These are phyloP conservation scores for Aphelocoma coerulescens DNA, from an alignment of 2,113 vertebrate genomes.

Conservation along the genomic window DNA sequence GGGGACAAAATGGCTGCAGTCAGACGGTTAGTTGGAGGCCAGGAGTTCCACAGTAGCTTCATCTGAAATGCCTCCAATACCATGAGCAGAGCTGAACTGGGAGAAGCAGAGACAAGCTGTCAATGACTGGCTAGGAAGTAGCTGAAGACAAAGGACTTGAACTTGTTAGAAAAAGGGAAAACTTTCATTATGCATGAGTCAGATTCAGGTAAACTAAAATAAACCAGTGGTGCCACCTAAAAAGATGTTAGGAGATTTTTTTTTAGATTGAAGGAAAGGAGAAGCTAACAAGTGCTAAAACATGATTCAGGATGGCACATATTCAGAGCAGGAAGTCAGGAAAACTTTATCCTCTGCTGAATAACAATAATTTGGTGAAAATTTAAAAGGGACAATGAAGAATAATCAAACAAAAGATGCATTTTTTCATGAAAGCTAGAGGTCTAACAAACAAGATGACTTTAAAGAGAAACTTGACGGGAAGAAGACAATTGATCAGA, in stretches of 20 bases:
- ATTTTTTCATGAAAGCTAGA: not conserved
- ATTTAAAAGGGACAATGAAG: not conserved
- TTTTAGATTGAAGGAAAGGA: not conserved
- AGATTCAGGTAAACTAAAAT: not conserved
- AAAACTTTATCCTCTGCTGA: not conserved
- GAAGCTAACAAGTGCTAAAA: not conserved
- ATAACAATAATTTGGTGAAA: not conserved
- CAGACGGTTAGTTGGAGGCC: not conserved
- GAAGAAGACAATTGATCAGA: not conserved
- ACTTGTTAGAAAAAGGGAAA: not conserved
- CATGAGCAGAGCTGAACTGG: not conserved
- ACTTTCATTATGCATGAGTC: not conserved
- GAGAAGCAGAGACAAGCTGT: not conserved
- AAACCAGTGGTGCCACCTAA: not conserved
- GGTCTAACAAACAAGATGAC: not conserved
- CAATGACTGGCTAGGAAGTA: not conserved
- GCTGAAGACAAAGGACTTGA: not conserved
- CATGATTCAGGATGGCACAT: not conserved
- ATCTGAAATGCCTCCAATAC: not conserved
- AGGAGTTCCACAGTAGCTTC: not conserved
- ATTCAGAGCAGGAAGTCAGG: not conserved
- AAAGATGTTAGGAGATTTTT: not conserved
- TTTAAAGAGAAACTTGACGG: not conserved
- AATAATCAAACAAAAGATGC: not conserved
- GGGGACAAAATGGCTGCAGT: not conserved